Evolutionary conservation across 1,140 invertebrate genomes (phyloP).

Genomic region (Panagrolaimus sp.): DNA sequence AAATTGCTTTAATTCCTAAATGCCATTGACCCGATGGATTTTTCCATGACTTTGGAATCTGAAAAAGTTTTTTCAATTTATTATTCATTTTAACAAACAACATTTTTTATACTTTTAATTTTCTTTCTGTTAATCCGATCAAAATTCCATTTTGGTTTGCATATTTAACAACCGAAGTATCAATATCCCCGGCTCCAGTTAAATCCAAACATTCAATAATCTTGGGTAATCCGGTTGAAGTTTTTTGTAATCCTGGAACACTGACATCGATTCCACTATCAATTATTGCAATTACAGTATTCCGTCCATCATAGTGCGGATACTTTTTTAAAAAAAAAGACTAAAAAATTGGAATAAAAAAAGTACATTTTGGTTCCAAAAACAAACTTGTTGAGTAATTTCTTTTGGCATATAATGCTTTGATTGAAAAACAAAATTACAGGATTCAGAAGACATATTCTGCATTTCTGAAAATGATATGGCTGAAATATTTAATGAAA

Average conservation of each 20-base stretch:
- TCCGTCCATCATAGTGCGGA: constrained; percentile 85
- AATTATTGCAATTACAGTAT: constrained; percentile 84
- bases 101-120: constrained; percentile 65
- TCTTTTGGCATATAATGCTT: constrained; percentile 24
- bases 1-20: constrained; percentile 77
- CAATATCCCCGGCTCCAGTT: constrained; percentile 85
- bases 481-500: too few species aligned
- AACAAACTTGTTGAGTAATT: constrained; percentile 25
- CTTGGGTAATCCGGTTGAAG: constrained; percentile 79
- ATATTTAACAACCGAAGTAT: constrained; percentile 73
- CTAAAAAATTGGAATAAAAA: too few species aligned
- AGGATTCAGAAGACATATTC: too few species aligned
- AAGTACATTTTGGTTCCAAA: too few species aligned
- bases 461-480: too few species aligned
- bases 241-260: constrained; percentile 77
- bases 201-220: constrained; percentile 89
- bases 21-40: constrained; percentile 69
- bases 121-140: constrained; percentile 77
- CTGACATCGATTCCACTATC: constrained; percentile 96
- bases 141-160: constrained; percentile 68
- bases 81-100: too few species aligned
- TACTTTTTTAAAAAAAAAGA: constrained; percentile 84
- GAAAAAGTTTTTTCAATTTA: too few species aligned
- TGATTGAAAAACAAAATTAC: background rate
- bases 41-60: constrained; percentile 74